Evolutionary conservation across 2,113 vertebrate species (phyloP).

Genomic region (Xiphias gladius): DNA sequence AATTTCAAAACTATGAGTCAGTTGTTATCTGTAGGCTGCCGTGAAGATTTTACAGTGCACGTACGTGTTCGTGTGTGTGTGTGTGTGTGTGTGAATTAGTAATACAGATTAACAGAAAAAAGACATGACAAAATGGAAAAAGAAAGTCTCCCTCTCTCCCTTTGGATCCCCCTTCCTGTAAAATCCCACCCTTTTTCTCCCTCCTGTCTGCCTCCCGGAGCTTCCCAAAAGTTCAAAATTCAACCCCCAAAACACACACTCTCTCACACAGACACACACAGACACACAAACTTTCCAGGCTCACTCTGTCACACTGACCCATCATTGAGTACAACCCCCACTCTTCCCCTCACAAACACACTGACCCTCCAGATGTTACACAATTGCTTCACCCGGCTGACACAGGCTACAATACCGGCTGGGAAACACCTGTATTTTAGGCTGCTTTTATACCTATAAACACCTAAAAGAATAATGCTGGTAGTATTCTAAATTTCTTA

Average conservation of each 20-base stretch:
- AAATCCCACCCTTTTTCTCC: neutral
- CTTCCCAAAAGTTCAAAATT: slow-evolving; percentile 42
- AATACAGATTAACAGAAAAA: neutral
- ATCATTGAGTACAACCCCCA: slow-evolving; percentile 25
- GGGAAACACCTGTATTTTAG: neutral
- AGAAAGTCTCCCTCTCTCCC: neutral
- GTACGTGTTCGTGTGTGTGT: slow-evolving; percentile 17
- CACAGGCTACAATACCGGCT: neutral
- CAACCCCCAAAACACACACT: slow-evolving; percentile 31
- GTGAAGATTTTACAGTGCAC: neutral
- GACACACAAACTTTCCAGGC: slow-evolving; percentile 61
- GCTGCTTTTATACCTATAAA: neutral
- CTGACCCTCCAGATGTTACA: slow-evolving; percentile 55
- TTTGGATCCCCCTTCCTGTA: neutral
- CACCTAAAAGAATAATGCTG: neutral
- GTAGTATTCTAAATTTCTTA: neutral
- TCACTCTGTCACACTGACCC: slow-evolving; percentile 48
- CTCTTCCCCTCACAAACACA: slow-evolving; percentile 45
- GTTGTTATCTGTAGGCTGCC: slow-evolving; percentile 3
- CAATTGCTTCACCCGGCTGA: slow-evolving; percentile 26
- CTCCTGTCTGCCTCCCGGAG: neutral
- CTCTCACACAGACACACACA: slow-evolving; percentile 16
- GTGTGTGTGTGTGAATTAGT: slow-evolving; percentile 10
- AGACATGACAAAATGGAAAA: slow-evolving; percentile 45
- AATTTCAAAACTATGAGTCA: slow-evolving; percentile 45